Evolutionary conservation across 2,797 vertebrate genomes (phyloP), one percentile per base, ranked within the genome.

Genomic region (Antrozous pallidus): DNA sequence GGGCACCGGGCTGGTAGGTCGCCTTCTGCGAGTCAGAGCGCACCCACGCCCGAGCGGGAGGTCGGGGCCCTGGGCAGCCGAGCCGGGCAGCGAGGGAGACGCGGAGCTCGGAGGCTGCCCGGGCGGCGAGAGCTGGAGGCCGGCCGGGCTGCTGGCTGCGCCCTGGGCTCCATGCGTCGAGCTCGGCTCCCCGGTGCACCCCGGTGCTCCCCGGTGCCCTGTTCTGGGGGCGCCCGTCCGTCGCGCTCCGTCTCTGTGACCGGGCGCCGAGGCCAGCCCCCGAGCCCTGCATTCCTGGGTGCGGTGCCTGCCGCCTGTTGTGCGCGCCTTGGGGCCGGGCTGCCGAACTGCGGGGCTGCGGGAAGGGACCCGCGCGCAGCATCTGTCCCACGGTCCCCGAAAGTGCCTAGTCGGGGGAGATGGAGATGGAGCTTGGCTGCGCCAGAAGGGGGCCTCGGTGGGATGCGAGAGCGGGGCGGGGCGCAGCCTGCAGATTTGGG

Each of bases 401-500:
- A 81, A 96, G 93, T 89, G 54, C 51, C 78, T 31, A 4, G 73
- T 67, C 38, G 3, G 20, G 47, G 54, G 33, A 58, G 56, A 24
- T 33, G n/a, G 77, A 73, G 67, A 38, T n/a, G 58, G 42, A 63
- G 20, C 80, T 33, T 5, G 20, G 71, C 33, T 47, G 54, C 86
- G 58, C 91, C 58, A 36, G 79, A 65, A 81, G 74, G 79, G 89
- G 79, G 49, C 94, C 83, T 69, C 14, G 73, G 71, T 38, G 82
- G 31, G 45, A 65, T 78, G 42, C 16, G 49, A 80, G 71, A 61
- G 0, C 51, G 77, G 93, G 93, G 0, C 51, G 77, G 93, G 93
- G 88, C 79, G 38, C 91, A 92, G 92, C 93, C 92, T 96, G 94
- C 49, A 65, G 67, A 88, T 70, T 81, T 90, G 14, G 82, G 88